These are phyloP conservation scores for Arothron firmamentum DNA, from an alignment of 2,113 vertebrate genomes.

Conservation along the genomic window DNA sequence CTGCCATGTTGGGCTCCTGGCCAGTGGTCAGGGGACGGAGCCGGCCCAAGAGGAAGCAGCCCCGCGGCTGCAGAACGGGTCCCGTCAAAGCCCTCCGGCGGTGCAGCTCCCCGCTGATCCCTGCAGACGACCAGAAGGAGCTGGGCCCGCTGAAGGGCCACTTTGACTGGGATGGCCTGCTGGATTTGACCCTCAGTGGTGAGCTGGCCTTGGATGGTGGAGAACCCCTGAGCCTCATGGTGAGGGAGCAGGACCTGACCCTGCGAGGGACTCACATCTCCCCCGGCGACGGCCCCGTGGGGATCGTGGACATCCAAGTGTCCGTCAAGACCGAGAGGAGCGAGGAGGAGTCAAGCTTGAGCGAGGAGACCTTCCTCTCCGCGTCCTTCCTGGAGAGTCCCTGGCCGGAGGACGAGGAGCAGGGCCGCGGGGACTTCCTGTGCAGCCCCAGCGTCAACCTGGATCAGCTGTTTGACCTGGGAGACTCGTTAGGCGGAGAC, in stretches of 20 bases:
- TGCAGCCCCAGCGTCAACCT: slow-evolving; percentile 73
- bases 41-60: slow-evolving; percentile 78
- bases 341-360: slow-evolving; percentile 76
- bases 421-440: slow-evolving; percentile 72
- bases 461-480: slow-evolving; percentile 83
- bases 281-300: slow-evolving; percentile 25
- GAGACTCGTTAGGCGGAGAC: slow-evolving; percentile 64
- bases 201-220: slow-evolving; percentile 83
- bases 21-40: slow-evolving; percentile 48
- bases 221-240: slow-evolving; percentile 75
- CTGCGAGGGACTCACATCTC: slow-evolving; percentile 68
- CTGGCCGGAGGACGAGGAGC: slow-evolving; percentile 86
- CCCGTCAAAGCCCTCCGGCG: slow-evolving; percentile 69
- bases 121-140: slow-evolving; percentile 81
- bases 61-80: slow-evolving; percentile 57
- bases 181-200: slow-evolving; percentile 79
- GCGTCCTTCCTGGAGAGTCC: slow-evolving; percentile 87
- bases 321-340: slow-evolving; percentile 66
- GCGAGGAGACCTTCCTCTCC: slow-evolving; percentile 86
- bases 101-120: slow-evolving; percentile 78
- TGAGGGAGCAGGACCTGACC: slow-evolving; percentile 71
- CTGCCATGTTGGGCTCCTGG: slow-evolving; percentile 69
- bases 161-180: slow-evolving; percentile 94
- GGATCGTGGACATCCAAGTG: slow-evolving; percentile 31
- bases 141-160: slow-evolving; percentile 87